Evolutionary conservation across 2,797 vertebrate species (phyloP).

Genomic region (Ceyx erithaca): DNA sequence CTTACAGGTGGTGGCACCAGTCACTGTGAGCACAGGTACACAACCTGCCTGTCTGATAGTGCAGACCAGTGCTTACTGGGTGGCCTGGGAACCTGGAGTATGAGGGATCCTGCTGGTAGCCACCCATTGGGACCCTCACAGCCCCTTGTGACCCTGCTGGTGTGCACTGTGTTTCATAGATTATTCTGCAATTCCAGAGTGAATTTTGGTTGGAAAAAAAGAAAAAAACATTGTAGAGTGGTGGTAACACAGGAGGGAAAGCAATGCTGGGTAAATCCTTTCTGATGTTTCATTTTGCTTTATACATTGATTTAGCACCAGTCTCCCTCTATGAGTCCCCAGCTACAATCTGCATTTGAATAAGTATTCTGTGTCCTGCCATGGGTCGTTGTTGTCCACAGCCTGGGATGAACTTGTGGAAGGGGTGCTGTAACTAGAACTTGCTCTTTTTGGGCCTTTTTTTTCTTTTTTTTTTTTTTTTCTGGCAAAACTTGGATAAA

Average conservation of each 20-base stretch:
- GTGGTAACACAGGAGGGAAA: neutral
- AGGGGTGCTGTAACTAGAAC: neutral
- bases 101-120: too few relatives aligned
- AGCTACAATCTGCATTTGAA: neutral
- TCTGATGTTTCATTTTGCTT: slow-evolving; percentile 23
- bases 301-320: neutral
- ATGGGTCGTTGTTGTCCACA: neutral
- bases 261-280: neutral
- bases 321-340: neutral
- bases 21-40: neutral
- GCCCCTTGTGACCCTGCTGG: neutral
- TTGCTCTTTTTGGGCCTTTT: neutral
- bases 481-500: slow-evolving; percentile 25
- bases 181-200: neutral
- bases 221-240: neutral
- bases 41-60: accelerated
- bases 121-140: neutral
- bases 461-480: neutral
- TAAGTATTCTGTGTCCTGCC: slow-evolving; percentile 22
- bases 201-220: neutral
- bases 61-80: neutral
- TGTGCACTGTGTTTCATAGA: accelerated
- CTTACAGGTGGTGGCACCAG: too few relatives aligned
- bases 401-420: slow-evolving; percentile 5
- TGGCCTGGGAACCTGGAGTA: accelerated